These are phyloP conservation scores for Pterocles burchelli DNA, from an alignment of 2,113 vertebrate species.

Conservation along the genomic window DNA sequence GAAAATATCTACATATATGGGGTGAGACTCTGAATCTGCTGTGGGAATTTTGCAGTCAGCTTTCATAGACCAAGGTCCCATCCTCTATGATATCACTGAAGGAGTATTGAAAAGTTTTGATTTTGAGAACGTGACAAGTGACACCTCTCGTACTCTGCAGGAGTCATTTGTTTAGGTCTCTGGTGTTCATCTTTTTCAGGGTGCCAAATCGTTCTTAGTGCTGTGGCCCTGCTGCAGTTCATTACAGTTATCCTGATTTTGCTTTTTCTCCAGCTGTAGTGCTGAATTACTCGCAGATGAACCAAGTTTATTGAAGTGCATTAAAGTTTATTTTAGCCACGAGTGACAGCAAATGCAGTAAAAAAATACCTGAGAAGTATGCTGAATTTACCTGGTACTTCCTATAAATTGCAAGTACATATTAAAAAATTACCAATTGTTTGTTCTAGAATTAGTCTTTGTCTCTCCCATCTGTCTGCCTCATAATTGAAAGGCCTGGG, in stretches of 20 bases:
- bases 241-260: not conserved
- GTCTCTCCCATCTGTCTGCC: constrained; percentile 46
- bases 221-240: not conserved
- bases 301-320: not conserved
- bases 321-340: not conserved
- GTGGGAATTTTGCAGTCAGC: not conserved
- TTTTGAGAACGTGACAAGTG: not conserved
- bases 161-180: not conserved
- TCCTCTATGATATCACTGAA: not conserved
- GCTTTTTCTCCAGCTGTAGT: not conserved
- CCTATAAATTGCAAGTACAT: not conserved
- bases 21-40: not conserved
- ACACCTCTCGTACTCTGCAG: not conserved
- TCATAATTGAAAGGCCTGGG: constrained; percentile 50
- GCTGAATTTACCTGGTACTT: not conserved
- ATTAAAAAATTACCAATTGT: not conserved
- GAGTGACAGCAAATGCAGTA: not conserved
- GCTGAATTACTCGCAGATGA: not conserved
- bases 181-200: not conserved
- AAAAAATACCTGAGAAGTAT: not conserved
- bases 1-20: not conserved
- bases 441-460: constrained; percentile 7
- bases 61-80: not conserved
- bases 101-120: not conserved
- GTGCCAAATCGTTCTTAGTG: not conserved